phyloP scores from a whole-genome alignment of 64 coral and sea anemone genomes.

The Trachythela sp. region DNA sequence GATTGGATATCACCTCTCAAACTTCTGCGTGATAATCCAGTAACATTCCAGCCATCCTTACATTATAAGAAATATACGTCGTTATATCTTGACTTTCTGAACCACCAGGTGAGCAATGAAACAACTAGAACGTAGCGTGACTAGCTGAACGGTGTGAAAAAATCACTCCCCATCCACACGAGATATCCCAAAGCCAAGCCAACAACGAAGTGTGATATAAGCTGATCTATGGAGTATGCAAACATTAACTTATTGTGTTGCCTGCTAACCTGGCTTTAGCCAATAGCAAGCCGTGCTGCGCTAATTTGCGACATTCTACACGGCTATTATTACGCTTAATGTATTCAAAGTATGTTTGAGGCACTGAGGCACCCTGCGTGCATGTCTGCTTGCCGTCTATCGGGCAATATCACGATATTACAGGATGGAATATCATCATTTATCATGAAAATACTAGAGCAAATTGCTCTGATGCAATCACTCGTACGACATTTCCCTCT shows the following conservation, averaged over 20 bases:
- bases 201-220: background rate
- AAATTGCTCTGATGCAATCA: background rate
- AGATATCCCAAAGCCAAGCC: background rate
- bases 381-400: background rate
- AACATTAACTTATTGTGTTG: slow-evolving; percentile 19
- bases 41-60: background rate
- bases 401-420: background rate
- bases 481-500: background rate
- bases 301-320: slow-evolving; percentile 24
- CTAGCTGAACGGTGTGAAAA: background rate
- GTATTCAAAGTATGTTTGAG: slow-evolving; percentile 1
- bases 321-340: background rate
- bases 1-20: background rate
- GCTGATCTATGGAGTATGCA: background rate
- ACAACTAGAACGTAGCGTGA: background rate
- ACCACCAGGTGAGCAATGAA: background rate
- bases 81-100: background rate
- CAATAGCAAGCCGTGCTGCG: background rate
- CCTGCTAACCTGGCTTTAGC: background rate
- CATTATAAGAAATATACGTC: background rate
- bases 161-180: background rate
- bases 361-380: background rate
- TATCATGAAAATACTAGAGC: background rate
- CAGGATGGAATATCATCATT: background rate
- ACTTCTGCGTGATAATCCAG: background rate